These are phyloP conservation scores for Nymphicus hollandicus DNA, from an alignment of 2,113 vertebrate species.

Conservation along the genomic window DNA sequence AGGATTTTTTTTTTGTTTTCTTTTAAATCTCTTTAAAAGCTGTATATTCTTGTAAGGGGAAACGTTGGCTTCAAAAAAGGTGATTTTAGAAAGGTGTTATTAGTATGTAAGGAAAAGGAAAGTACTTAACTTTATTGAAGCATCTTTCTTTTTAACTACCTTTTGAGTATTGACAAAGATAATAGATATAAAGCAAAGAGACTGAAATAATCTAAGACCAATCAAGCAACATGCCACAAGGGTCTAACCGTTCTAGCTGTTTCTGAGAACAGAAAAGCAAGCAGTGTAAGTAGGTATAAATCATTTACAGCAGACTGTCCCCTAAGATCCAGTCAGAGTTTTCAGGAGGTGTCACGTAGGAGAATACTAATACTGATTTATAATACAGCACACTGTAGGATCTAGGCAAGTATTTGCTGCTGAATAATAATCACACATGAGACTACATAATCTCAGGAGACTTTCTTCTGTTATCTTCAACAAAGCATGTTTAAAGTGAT, in stretches of 20 bases:
- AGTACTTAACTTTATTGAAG: not conserved
- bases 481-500: not conserved
- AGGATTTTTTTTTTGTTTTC: not conserved
- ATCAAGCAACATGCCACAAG: not conserved
- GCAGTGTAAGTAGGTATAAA: not conserved
- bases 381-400: not conserved
- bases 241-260: not conserved
- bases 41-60: not conserved
- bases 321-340: constrained; percentile 8
- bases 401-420: not conserved
- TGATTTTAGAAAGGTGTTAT: not conserved
- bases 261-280: not conserved
- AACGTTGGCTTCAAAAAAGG: not conserved
- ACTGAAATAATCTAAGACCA: not conserved
- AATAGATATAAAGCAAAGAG: not conserved
- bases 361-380: constrained; percentile 40
- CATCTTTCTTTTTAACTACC: not conserved
- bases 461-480: not conserved
- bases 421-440: constrained; percentile 42
- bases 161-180: not conserved
- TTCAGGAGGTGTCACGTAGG: constrained; percentile 36
- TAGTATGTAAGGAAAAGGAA: not conserved
- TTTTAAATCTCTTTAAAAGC: not conserved
- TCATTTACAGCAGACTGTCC: constrained; percentile 26
- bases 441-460: not conserved